Base-by-base conservation (phyloP, 2,888 invertebrate genomes). In the Cerastis leucographa region DNA sequence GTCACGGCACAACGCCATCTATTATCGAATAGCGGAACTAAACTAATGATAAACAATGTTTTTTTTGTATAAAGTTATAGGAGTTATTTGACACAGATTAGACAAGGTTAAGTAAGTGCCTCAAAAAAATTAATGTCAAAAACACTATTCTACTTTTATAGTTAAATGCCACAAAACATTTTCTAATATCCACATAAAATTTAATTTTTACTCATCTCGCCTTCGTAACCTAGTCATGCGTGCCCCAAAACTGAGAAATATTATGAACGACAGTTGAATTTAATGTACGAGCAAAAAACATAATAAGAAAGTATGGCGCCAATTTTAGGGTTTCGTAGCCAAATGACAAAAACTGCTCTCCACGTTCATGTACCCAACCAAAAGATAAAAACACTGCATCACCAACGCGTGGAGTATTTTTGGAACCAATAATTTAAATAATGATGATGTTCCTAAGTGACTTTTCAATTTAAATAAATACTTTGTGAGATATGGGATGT, bases 221-320 rank as follows among this genome's bases (percentile, higher is more conserved):
- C 12, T 59, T 73, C 0, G 40, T 14, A 81, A 81, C 29, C 70
- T 8, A 49, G 56, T 71, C 82, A 76, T 73, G 81, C 35, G 49
- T 74, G 62, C n/a, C 40, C 68, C 5, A 42, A 85, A 74, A 70
- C 70, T 65, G 49, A 82, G 67, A 65, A 76, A 69, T 65, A 85
- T 76, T 79, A 79, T 17, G 49, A 71, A 66, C 66, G 75, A 74
- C 74, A 62, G 54, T 56, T 67, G 68, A 83, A 78, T 79, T 83
- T 78, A 71, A 78, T 84, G 66, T 76, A 71, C 64, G 70, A 71
- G 12, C 75, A 40, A 70, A 71, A 84, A 81, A 84, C 70, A 81
- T 85, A 44, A 71, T 73, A 72, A 70, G n/a, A 40, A 35, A 2
- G 35, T 51, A 29, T 5, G 62, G 61, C 25, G 29, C 56, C 42